Percentiles rank a stretch among this genome's conserved stretches.
These are phyloP conservation scores for Troides helena DNA, from an alignment of 2,888 invertebrate genomes.

Conservation along the genomic window DNA sequence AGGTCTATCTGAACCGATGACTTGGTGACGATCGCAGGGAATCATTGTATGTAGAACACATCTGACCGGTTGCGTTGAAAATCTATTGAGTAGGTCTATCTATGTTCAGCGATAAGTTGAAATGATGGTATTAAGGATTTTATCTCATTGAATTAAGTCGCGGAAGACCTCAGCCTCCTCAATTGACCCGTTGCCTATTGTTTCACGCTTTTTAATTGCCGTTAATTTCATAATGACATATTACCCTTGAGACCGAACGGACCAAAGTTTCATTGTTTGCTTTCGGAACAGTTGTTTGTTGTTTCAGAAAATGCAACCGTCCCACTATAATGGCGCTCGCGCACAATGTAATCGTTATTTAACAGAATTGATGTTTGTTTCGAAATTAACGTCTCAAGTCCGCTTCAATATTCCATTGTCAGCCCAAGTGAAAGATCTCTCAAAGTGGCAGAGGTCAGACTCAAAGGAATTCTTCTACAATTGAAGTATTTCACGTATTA, in stretches of 20 bases:
- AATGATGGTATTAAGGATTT: not conserved
- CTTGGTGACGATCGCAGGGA: too few species aligned
- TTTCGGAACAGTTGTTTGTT: conserved; percentile 1
- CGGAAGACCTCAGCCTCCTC: conserved; percentile 4
- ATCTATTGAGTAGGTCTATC: too few species aligned
- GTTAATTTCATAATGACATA: conserved; percentile 7
- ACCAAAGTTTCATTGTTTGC: conserved; percentile 12
- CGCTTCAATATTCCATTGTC: not conserved
- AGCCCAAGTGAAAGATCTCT: not conserved
- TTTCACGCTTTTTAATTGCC: conserved; percentile 12
- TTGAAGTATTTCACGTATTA: not conserved
- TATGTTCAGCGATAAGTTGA: too few species aligned
- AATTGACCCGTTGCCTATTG: conserved; percentile 8
- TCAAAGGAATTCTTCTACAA: not conserved
- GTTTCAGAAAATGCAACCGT: conserved; percentile 12
- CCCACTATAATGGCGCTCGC: not conserved
- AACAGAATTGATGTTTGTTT: conserved; percentile 8
- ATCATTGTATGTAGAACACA: too few species aligned
- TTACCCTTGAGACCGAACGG: conserved; percentile 8
- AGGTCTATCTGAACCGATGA: too few species aligned
- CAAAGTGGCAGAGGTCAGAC: not conserved
- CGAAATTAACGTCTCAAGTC: conserved; percentile 1
- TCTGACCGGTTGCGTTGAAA: too few species aligned
- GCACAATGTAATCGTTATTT: conserved; percentile 8
- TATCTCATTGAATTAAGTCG: not conserved